Evolutionary conservation across 2,797 vertebrate genomes (phyloP).

Genomic region (Sebastiscus albofasciatus): DNA sequence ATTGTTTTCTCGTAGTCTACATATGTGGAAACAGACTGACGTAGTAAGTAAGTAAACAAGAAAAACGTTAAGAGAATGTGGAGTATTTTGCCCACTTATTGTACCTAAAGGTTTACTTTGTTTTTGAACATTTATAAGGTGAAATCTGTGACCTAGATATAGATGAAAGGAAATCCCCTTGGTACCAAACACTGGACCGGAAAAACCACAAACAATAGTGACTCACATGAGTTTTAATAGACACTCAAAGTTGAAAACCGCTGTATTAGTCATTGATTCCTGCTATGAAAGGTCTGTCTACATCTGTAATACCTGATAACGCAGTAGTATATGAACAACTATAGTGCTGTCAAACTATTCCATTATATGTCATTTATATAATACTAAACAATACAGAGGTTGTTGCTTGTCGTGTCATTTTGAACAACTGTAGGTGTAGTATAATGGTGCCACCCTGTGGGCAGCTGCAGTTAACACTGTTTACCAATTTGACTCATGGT

Average conservation of each 20-base stretch:
- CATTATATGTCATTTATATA: neutral
- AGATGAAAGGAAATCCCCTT: neutral
- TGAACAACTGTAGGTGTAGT: neutral
- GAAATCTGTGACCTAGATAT: neutral
- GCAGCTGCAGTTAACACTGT: neutral
- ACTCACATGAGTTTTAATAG: neutral
- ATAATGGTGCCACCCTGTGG: slow-evolving; percentile 11
- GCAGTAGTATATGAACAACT: neutral
- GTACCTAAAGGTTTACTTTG: neutral
- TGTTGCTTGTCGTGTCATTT: neutral
- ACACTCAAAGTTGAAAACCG: neutral
- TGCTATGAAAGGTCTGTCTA: neutral
- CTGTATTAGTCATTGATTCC: neutral
- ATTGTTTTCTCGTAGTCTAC: neutral
- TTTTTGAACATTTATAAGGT: neutral
- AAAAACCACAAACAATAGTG: neutral
- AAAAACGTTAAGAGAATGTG: neutral
- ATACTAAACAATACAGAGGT: neutral
- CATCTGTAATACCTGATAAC: neutral
- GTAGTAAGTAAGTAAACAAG: too few relatives aligned
- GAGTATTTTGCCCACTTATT: neutral
- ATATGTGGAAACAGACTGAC: neutral
- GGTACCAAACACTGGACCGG: neutral
- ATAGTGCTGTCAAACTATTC: neutral
- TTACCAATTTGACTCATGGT: too few relatives aligned